Percentiles rank a stretch among this genome's conserved stretches.
Evolutionary conservation across 2,888 invertebrate species (phyloP).

Genomic region (Macrosoma leucophasiata): DNA sequence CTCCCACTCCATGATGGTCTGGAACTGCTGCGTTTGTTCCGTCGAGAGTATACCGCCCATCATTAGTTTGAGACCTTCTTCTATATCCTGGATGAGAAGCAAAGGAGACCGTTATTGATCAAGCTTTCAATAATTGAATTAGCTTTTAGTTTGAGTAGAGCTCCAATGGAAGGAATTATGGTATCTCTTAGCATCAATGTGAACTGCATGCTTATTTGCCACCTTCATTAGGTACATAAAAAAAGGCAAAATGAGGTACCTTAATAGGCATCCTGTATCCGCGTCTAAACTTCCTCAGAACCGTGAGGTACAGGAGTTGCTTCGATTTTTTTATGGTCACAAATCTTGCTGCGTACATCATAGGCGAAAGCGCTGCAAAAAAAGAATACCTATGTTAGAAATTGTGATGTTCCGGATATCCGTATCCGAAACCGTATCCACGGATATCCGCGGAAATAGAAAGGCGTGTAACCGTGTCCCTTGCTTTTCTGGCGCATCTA

Average conservation of each 20-base stretch:
- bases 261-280: slow-evolving; percentile 64
- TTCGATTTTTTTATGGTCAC: slow-evolving; percentile 78
- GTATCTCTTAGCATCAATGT: too few relatives aligned
- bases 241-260: slow-evolving; percentile 46
- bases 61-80: slow-evolving; percentile 75
- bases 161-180: not conserved
- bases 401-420: too few relatives aligned
- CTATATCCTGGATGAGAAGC: slow-evolving; percentile 65
- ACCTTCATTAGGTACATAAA: not conserved
- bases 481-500: too few relatives aligned
- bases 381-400: too few relatives aligned
- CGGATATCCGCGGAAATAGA: too few relatives aligned
- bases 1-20: slow-evolving; percentile 69
- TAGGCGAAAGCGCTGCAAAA: slow-evolving; percentile 78
- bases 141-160: too few relatives aligned
- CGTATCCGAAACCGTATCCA: too few relatives aligned
- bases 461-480: too few relatives aligned
- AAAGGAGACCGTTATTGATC: too few relatives aligned
- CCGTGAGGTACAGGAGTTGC: slow-evolving; percentile 63
- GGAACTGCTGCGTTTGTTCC: slow-evolving; percentile 65
- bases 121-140: too few relatives aligned
- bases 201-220: too few relatives aligned
- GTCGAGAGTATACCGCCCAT: slow-evolving; percentile 78
- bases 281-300: slow-evolving; percentile 55
- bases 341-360: slow-evolving; percentile 82